Evolutionary conservation across 2,797 vertebrate genomes (phyloP).

Genomic region (Catamblyrhynchus diadema): DNA sequence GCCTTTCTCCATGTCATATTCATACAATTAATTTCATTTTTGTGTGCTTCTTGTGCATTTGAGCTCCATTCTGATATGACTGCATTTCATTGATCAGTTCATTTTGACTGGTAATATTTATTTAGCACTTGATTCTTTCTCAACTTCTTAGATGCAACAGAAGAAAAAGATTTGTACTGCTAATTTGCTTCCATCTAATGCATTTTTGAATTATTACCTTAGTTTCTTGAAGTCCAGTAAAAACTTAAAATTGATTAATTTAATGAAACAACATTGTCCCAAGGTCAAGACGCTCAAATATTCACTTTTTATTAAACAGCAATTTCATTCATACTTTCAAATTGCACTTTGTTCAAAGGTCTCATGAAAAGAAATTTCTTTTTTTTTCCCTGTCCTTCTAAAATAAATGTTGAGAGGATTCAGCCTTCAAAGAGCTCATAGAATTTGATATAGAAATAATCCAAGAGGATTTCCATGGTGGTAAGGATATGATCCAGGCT

Average conservation of each 20-base stretch:
- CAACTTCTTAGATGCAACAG: neutral
- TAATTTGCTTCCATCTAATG: constrained; percentile 1
- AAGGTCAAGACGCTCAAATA: constrained; percentile 51
- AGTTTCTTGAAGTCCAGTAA: constrained; percentile 35
- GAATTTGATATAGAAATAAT: constrained; percentile 54
- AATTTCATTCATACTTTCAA: constrained; percentile 55
- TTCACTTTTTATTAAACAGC: constrained; percentile 57
- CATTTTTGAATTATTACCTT: constrained; percentile 32
- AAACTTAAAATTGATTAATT: constrained; percentile 57
- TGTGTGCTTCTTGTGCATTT: neutral
- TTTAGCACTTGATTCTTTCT: neutral
- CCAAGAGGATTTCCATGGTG: constrained; percentile 48
- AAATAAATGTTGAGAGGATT: constrained; percentile 63
- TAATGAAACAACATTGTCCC: constrained; percentile 58
- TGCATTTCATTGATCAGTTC: neutral
- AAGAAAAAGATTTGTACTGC: neutral
- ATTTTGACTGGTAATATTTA: neutral
- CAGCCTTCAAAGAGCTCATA: constrained; percentile 41
- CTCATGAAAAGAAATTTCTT: constrained; percentile 42
- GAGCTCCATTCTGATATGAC: neutral
- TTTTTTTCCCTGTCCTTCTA: constrained; percentile 13
- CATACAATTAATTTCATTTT: neutral
- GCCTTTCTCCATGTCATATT: neutral
- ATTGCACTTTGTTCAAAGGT: constrained; percentile 67
- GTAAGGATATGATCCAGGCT: neutral